These are phyloP conservation scores for Aphodius sticticus DNA, from an alignment of 2,888 invertebrate species.

Conservation along the genomic window DNA sequence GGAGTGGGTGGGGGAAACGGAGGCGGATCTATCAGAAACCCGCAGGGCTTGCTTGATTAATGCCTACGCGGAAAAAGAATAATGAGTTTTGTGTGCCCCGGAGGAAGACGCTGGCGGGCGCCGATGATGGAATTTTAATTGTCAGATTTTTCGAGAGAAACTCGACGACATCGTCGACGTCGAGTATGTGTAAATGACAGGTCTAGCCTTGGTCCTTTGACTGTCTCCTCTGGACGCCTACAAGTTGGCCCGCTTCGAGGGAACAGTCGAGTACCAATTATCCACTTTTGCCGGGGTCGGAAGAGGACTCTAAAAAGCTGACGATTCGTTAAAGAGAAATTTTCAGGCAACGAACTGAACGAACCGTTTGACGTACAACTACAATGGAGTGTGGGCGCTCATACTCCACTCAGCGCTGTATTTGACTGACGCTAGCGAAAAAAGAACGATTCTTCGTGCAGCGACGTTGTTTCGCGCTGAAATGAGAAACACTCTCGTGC, in stretches of 20 bases:
- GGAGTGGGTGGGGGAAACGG: background rate
- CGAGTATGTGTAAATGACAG: constrained; percentile 4
- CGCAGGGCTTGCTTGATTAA: background rate
- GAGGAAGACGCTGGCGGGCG: background rate
- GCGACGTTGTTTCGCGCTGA: background rate
- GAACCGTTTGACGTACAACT: background rate
- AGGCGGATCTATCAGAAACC: constrained; percentile 18
- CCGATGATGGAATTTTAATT: background rate
- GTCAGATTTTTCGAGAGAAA: background rate
- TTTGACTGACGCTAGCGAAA: background rate
- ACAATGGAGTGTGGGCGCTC: background rate
- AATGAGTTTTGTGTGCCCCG: background rate
- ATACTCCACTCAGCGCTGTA: background rate
- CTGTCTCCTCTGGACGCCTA: background rate
- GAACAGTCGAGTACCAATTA: constrained; percentile 4
- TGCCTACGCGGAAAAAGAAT: background rate
- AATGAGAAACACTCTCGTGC: background rate
- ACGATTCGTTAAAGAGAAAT: background rate
- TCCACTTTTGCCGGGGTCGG: background rate
- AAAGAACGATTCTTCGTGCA: background rate
- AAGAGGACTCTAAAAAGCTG: background rate
- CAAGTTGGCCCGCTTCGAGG: background rate
- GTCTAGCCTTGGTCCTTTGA: background rate
- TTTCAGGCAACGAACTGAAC: background rate
- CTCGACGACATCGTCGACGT: background rate